phyloP scores from a whole-genome alignment of 2,888 invertebrate genomes.

The Cerastis rubricosa region DNA sequence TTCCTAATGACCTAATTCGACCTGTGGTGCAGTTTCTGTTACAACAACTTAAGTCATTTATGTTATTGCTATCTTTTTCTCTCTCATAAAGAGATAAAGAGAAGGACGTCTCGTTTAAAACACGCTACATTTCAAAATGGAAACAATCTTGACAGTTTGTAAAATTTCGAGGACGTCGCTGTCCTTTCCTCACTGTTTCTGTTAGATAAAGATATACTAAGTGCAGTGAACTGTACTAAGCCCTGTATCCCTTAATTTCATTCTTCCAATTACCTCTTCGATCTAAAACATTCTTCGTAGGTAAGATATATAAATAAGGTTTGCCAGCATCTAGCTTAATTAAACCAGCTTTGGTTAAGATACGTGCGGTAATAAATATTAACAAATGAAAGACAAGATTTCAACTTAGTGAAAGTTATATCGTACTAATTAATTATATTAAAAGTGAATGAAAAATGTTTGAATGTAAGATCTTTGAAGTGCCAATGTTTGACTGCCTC shows the following conservation, averaged over 20 bases:
- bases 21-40: neutral
- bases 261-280: neutral
- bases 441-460: constrained; percentile 16
- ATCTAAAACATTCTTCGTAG: constrained; percentile 8
- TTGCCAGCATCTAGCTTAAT: constrained; percentile 44
- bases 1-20: neutral
- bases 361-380: constrained; percentile 32
- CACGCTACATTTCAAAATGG: neutral
- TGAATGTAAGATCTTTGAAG: constrained; percentile 33
- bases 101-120: neutral
- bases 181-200: neutral
- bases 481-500: constrained; percentile 2
- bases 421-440: constrained; percentile 51
- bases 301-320: constrained; percentile 48
- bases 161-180: neutral
- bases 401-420: constrained; percentile 53
- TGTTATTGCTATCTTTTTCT: neutral
- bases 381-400: constrained; percentile 57
- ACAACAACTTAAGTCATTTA: neutral
- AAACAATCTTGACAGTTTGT: neutral
- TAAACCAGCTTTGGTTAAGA: constrained; percentile 42
- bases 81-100: neutral
- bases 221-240: neutral
- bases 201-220: constrained; percentile 4
- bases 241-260: neutral